These are phyloP conservation scores for Kryphioiulus occultus DNA, from an alignment of 2,888 invertebrate genomes.

Conservation along the genomic window DNA sequence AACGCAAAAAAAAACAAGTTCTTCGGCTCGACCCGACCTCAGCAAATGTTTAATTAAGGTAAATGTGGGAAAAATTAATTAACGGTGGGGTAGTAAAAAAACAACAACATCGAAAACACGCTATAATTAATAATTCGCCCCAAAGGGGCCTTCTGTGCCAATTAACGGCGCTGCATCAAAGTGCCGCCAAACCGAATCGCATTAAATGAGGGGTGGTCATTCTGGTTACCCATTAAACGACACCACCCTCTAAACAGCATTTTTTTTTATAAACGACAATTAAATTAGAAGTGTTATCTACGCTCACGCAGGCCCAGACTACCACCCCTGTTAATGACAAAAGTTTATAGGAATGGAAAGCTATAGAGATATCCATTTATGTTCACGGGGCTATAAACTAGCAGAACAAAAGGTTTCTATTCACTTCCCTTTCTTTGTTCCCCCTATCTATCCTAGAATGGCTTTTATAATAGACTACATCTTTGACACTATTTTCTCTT, in stretches of 20 bases:
- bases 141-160: not conserved
- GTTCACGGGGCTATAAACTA: not conserved
- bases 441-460: not conserved
- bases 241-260: not conserved
- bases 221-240: conserved; percentile 11
- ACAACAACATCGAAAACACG: conserved; percentile 18
- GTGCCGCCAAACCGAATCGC: not conserved
- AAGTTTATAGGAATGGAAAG: conserved; percentile 27
- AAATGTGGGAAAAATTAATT: conserved; percentile 32
- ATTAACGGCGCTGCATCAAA: not conserved
- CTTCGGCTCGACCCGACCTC: not conserved
- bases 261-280: conserved; percentile 22
- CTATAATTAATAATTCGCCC: conserved; percentile 21
- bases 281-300: conserved; percentile 28
- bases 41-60: conserved; percentile 32
- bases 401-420: not conserved
- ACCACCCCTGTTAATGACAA: not conserved
- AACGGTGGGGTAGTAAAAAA: not conserved
- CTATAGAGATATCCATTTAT: conserved; percentile 22
- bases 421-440: conserved; percentile 26
- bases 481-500: conserved; percentile 26
- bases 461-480: conserved; percentile 17
- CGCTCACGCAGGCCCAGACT: not conserved
- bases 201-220: not conserved
- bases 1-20: conserved; percentile 8